These are phyloP conservation scores for Calycopis cecrops DNA, from an alignment of 1,140 invertebrate species.

Conservation along the genomic window DNA sequence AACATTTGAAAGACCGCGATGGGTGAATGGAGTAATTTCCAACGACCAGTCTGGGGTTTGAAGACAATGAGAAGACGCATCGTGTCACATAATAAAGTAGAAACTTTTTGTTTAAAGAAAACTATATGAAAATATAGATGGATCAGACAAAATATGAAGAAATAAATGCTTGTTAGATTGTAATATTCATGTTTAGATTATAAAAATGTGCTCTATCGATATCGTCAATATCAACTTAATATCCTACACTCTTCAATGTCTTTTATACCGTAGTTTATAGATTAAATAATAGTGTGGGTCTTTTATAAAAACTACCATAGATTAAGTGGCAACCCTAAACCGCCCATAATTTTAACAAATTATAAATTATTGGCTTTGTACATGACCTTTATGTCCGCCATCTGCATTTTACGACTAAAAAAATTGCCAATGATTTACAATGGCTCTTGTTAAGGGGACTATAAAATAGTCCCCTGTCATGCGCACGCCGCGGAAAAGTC, in stretches of 20 bases:
- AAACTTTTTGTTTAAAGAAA: too few species aligned
- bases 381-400: conserved; percentile 21
- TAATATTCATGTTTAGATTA: too few species aligned
- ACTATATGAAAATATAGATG: too few species aligned
- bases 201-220: too few species aligned
- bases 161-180: too few species aligned
- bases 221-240: not conserved
- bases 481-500: conserved; percentile 42
- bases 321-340: not conserved
- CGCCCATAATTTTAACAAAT: not conserved
- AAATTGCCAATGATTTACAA: conserved; percentile 51
- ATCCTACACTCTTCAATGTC: not conserved
- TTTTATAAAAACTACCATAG: not conserved
- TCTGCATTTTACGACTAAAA: conserved; percentile 37
- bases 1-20: not conserved
- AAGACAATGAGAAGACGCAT: too few species aligned
- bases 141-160: too few species aligned
- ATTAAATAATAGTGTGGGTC: not conserved
- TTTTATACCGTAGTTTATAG: not conserved
- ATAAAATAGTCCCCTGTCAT: conserved; percentile 62
- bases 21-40: not conserved
- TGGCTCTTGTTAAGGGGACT: conserved; percentile 39
- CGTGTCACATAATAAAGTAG: too few species aligned
- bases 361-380: conserved; percentile 9
- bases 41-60: not conserved